Base-by-base conservation (phyloP, 2,888 invertebrate genomes). In the Heliconius sara region DNA sequence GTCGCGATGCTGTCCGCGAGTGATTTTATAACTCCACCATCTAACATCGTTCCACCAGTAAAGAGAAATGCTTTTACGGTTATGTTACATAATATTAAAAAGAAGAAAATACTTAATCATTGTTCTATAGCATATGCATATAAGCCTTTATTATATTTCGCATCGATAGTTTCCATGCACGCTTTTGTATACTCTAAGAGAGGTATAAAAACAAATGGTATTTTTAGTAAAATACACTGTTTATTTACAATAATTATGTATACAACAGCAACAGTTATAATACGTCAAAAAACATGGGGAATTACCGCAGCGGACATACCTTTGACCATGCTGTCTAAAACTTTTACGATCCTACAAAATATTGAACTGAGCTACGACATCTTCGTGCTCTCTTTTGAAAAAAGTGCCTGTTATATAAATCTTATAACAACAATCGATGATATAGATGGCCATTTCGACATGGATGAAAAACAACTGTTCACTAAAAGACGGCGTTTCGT, bases 301-400 rank as follows among this genome's bases (percentile, higher is more conserved):
- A 85, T 87, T 4, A 89, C 89, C 0, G 86, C 80, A 72, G 78
- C 85, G 19, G 92, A 92, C 76, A 78, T 89, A 6, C 92, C 92
- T 1, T 80, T 92, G 6, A 89, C 90, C 60, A 84, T 91, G 47
- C 78, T 92, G 25, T 88, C 91, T 0, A 91, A 87, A 86, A 83
- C 83, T 4, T 91, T 85, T 74, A 86, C 86, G 2, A 81, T 84
- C 13, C 76, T 87, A 5, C 86, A 85, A 80, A 85, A 82, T 7
- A 57, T 85, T 16, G 92, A 92, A 87, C 85, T 84, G 4, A 77
- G 87, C 43, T 88, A 89, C 82, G 84, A 85, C 6, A 83, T 89
- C 47, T 85, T 89, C 27, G 84, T 86, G 10, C 80, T 84, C 19
- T 84, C 89, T 3, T 86, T 91, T 72, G 81, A 83, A 19, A 91